Evolutionary conservation across 2,888 invertebrate genomes (phyloP).

Genomic region (Creontiades dilutus): DNA sequence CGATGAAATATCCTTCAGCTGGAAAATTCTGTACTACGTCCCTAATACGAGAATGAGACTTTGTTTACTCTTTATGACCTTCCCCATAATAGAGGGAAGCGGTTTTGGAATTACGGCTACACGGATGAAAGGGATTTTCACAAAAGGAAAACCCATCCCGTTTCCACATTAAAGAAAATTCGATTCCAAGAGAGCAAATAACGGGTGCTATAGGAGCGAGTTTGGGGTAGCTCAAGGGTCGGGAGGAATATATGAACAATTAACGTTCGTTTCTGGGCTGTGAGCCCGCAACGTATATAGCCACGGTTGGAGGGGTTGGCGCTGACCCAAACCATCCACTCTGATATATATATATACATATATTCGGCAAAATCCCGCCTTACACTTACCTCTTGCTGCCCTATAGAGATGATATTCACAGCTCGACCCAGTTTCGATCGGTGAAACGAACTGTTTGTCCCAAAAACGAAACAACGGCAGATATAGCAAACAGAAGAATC

Average conservation of each 20-base stretch:
- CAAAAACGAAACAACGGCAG: no score
- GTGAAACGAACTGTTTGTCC: no score
- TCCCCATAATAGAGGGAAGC: background rate
- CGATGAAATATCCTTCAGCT: no score
- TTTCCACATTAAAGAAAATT: background rate
- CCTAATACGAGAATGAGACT: background rate
- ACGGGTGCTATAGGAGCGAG: background rate
- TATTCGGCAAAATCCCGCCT: background rate
- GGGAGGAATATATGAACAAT: constrained; percentile 47
- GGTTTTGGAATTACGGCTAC: background rate
- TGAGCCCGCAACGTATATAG: constrained; percentile 10
- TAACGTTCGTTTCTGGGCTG: constrained; percentile 28
- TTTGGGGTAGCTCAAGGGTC: background rate
- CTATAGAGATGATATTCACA: background rate
- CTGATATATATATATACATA: background rate
- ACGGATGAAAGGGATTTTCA: background rate
- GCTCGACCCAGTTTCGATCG: no score
- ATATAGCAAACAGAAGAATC: no score
- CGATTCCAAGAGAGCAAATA: background rate
- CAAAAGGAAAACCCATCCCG: background rate
- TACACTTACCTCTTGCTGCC: background rate
- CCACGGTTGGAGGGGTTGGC: constrained; percentile 9
- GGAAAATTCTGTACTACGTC: no score
- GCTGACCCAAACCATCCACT: constrained; percentile 1
- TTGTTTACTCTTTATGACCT: background rate